Evolutionary conservation across 2,113 vertebrate species (phyloP), one percentile per base, ranked within the genome.

Genomic region (Leptobrachium ailaonicum): DNA sequence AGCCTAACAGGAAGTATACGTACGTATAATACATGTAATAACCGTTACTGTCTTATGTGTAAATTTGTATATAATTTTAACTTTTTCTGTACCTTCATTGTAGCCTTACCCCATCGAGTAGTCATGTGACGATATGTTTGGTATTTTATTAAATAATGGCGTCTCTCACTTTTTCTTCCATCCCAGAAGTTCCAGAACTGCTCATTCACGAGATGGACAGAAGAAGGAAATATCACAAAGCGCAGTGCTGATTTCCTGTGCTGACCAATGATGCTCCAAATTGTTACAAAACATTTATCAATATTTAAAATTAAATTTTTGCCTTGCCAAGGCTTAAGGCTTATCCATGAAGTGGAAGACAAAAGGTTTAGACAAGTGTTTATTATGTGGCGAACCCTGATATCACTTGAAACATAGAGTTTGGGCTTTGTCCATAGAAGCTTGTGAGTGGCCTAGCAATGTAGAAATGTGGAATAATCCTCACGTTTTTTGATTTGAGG

Each of bases 201-300:
- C 96, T 82, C 88, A 92, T 71, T 90, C 95, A 83, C 91, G 89
- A 50, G 96, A 98, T 20, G 93, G 93, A 91, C 96, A 97, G 94
- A 95, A 95, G 89, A 98, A 98, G 86, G 97, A 99, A 89, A 96
- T 98, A 84, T 88, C 93, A 85, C 95, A 96, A 94, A 94, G 96
- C 88, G 94, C 95, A 77, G 95, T 99, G 86, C 97, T 98, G 88
- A 98, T 99, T 91, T 98, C 96, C 91, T 99, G 98, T 13, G 97
- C 98, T 86, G 98, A 99, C 90, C 98, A 99, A 94, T 99, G 95
- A 99, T 88, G 87, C 89, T 89, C 90, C 85, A 86, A 88, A 87
- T 88, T 87, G 88, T 91, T 92, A 90, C 91, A 90, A 91, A 92
- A 92, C 89, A 84, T 93, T 91, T 90, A 91, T 92, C 91, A 93